Evolutionary conservation across 2,888 invertebrate genomes (phyloP), one percentile per base, ranked within the genome.

Genomic region (Dinocampus coccinellae): DNA sequence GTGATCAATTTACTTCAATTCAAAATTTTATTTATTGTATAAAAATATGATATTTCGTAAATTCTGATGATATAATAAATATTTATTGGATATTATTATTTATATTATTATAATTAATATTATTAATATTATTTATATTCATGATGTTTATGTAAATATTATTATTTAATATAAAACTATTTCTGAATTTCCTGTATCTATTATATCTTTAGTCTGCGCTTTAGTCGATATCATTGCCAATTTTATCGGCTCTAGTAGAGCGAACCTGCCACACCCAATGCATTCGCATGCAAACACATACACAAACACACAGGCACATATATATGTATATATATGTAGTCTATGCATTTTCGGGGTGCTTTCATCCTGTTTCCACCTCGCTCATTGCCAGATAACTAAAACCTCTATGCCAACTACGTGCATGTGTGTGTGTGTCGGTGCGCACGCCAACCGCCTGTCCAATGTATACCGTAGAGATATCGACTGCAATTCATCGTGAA

Each of bases 241-340:
- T 67, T 20, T 58, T 58, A 67, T 67, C 58, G 29, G 58, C 67
- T 67, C 42, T 16, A 67, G 58, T 42, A 20, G 42, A 55, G 55
- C 55, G 26, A 24, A 26, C 55, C 26, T 55, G 24, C 58, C 26
- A 10, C 61, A 39, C 57, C 67, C 67, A 39, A 26, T 47, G 67
- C 42, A 67, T 52, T 39, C 24, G 16, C 16, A 3, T 6, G 9
- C 47, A 47, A 11, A 47, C 9, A n/a, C 47, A 47, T 16, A 16
- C 16, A 16, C 36, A 36, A 1, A 47, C 47, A 16, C 9, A 16
- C 16, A 47, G n/a, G 29, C 7, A 7, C 7, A 29, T n/a, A n/a
- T 13, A 11, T 47, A 47, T n/a, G n/a, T 39, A 47, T n/a, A 7
- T 16, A 47, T 11, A 4, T 39, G n/a, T 16, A 42, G 42, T 42